Evolutionary conservation across 2,888 invertebrate species (phyloP).

Genomic region (Leucophora obtusa): DNA sequence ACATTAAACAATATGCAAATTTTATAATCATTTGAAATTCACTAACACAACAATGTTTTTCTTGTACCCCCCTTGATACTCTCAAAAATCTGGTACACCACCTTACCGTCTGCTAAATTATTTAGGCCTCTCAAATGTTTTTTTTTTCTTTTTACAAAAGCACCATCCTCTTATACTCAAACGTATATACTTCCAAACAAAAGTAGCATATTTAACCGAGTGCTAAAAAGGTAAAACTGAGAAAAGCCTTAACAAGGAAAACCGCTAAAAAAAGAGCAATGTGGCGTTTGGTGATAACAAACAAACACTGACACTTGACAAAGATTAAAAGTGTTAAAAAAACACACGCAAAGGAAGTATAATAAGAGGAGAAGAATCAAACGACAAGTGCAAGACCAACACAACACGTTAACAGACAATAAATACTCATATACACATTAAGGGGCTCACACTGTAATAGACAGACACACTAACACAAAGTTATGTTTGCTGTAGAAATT

Average conservation of each 20-base stretch:
- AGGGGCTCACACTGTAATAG: neutral
- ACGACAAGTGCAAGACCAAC: constrained; percentile 7
- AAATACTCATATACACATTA: neutral
- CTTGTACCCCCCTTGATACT: neutral
- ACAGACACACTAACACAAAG: neutral
- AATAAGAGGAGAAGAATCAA: neutral
- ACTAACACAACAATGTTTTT: neutral
- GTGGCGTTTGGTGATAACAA: constrained; percentile 69
- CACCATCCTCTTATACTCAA: neutral
- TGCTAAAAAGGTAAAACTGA: neutral
- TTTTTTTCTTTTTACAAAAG: neutral
- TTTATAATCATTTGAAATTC: constrained; percentile 1
- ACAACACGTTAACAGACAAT: neutral
- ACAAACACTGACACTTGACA: constrained; percentile 75
- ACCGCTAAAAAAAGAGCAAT: constrained; percentile 15
- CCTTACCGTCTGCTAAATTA: neutral
- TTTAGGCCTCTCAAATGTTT: neutral
- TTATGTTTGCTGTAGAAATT: no score
- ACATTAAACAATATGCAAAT: constrained; percentile 19
- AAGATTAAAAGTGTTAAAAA: constrained; percentile 65
- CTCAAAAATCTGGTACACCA: no score
- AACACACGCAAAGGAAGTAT: neutral
- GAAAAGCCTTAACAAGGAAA: neutral
- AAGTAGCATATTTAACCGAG: neutral
- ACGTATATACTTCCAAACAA: neutral